Evolutionary conservation across 2,797 vertebrate species (phyloP).

Genomic region (Tympanoctomys barrerae): DNA sequence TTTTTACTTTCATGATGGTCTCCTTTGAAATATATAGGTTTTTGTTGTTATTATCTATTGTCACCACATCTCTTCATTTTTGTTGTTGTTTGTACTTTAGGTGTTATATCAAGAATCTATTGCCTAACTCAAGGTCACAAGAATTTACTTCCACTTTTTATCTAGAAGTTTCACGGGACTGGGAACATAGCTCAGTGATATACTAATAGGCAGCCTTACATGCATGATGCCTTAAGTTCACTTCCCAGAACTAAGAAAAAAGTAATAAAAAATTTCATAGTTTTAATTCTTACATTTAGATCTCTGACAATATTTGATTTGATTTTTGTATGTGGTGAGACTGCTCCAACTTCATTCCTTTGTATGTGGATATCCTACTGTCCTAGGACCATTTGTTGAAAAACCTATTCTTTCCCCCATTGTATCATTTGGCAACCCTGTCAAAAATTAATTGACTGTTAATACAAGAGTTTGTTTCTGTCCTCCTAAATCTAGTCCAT

Average conservation of each 20-base stretch:
- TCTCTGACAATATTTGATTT: conserved; percentile 43
- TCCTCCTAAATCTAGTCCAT: not conserved
- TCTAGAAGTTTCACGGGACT: not conserved
- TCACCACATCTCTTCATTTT: not conserved
- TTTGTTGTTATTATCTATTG: conserved; percentile 47
- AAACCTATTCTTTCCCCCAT: not conserved
- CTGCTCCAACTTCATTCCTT: conserved; percentile 1
- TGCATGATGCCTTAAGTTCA: not conserved
- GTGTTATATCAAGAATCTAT: conserved; percentile 47
- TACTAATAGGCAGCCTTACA: not conserved
- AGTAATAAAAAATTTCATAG: conserved; percentile 2
- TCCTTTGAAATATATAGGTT: conserved; percentile 35
- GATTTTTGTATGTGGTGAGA: conserved; percentile 4
- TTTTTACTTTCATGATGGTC: conserved; percentile 38
- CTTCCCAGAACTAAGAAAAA: no score
- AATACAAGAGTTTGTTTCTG: conserved; percentile 36
- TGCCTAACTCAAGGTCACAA: not conserved
- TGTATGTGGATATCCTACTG: not conserved
- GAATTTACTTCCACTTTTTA: not conserved
- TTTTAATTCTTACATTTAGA: conserved; percentile 46
- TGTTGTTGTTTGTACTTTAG: conserved; percentile 22
- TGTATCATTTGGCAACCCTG: conserved; percentile 26
- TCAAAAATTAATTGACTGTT: not conserved
- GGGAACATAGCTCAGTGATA: not conserved
- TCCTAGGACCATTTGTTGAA: conserved; percentile 5